Evolutionary conservation across 2,888 invertebrate genomes (phyloP), one percentile per base, ranked within the genome.

Genomic region (Augiades crinisus): DNA sequence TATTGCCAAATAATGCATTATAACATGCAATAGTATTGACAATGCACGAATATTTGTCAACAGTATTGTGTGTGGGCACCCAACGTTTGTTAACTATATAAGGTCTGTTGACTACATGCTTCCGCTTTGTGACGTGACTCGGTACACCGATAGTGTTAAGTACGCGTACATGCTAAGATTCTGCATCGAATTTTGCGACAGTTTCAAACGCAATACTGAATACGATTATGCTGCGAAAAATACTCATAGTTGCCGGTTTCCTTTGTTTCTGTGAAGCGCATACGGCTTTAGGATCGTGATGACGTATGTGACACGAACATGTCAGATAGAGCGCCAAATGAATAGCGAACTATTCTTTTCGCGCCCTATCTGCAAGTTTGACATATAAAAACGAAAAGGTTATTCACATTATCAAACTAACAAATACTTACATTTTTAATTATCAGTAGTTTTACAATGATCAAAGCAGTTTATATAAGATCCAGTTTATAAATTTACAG

Each of bases 141-240:
- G 5, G 12, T n/a, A n/a, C n/a, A n/a, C n/a, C n/a, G n/a, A n/a
- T 16, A 40, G 22, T 33, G 21, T 34, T 24, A 13, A 22, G 38
- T 31, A 14, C 22, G n/a, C n/a, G n/a, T n/a, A n/a, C n/a, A n/a
- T n/a, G 30, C 17, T 17, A 27, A 24, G 27, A 24, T 16, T 31
- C 16, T 40, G 40, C 17, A 40, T 31, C 31, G 17, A 24, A 43
- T 34, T 27, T 36, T 30, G 24, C 30, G 21, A 34, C 27, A 10
- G 27, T 5, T 14, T 7, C 36, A 22, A 27, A 24, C 17, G 41
- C 12, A 34, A 10, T 36, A 30, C 19, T n/a, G 37, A 37, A 34
- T 12, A 43, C 33, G 34, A 50, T 50, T 50, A 50, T 50, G 22
- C 49, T 27, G 43, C 27, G 34, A 38, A 12, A 40, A 43, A 50